Percentiles rank a stretch among this genome's conserved stretches.
Conservation (phyloP, 2,888 invertebrate species). For the Coleophora deauratella region DNA sequence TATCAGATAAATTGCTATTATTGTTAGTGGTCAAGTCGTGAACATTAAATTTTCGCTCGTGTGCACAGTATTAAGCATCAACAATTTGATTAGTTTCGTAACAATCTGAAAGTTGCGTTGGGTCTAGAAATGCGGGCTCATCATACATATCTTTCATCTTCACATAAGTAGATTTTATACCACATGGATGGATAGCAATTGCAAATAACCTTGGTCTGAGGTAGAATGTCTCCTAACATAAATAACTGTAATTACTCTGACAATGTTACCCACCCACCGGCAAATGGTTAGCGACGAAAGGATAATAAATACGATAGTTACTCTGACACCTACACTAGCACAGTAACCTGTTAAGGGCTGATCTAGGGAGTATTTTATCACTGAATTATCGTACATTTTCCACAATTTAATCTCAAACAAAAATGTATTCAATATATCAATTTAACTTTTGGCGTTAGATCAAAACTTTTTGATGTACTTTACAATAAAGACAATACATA, state of each 20-base stretch:
- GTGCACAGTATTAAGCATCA: constrained; percentile 43
- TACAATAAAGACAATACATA: too few relatives aligned
- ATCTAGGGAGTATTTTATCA: background rate
- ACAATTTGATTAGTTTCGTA: constrained; percentile 19
- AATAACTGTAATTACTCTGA: background rate
- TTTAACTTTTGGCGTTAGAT: too few relatives aligned
- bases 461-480: too few relatives aligned
- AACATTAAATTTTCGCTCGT: constrained; percentile 51
- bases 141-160: background rate
- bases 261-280: background rate
- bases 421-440: too few relatives aligned
- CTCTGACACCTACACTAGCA: background rate
- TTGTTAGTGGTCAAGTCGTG: constrained; percentile 48
- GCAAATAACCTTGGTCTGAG: constrained; percentile 3
- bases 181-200: too few relatives aligned
- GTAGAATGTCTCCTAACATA: constrained; percentile 4
- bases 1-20: constrained; percentile 44
- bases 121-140: constrained; percentile 2
- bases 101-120: constrained; percentile 6
- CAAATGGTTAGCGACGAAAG: too few relatives aligned
- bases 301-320: background rate
- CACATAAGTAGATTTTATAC: background rate
- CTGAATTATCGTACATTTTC: background rate
- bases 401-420: too few relatives aligned
- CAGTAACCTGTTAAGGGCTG: background rate